phyloP scores from a whole-genome alignment of 1,140 invertebrate genomes.

The Megalopta genalis region DNA sequence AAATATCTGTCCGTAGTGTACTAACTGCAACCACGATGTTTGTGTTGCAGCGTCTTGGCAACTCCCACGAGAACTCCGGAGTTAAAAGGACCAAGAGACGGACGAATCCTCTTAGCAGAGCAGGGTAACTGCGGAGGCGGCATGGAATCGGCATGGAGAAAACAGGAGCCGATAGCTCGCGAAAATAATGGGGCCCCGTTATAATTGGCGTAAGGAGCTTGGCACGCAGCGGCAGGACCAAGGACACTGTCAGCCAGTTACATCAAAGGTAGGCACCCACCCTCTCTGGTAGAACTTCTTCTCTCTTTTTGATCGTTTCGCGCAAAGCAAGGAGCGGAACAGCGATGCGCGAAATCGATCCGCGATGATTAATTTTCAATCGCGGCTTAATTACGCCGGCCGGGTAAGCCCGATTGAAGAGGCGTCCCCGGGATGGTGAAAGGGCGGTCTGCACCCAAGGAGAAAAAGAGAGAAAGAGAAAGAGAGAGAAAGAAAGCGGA shows the following conservation, averaged over 20 bases:
- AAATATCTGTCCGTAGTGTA: no score
- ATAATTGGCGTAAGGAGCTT: slow-evolving; percentile 73
- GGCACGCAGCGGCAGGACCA: neutral
- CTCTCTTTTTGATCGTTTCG: slow-evolving; percentile 44
- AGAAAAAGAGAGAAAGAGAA: neutral
- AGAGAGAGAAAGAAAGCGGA: neutral
- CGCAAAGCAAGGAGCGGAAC: slow-evolving; percentile 25
- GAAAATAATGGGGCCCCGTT: slow-evolving; percentile 58
- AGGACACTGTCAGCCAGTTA: neutral
- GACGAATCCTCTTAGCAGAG: slow-evolving; percentile 38
- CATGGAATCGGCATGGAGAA: neutral
- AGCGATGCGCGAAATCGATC: slow-evolving; percentile 58
- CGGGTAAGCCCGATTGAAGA: slow-evolving; percentile 59
- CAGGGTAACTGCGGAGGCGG: neutral
- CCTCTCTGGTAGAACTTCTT: neutral
- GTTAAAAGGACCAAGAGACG: neutral
- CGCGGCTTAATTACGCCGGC: slow-evolving; percentile 73
- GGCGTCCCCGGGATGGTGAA: slow-evolving; percentile 51
- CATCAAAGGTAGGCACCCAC: slow-evolving; percentile 21
- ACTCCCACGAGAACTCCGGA: no score
- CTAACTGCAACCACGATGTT: no score
- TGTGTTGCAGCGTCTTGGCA: no score
- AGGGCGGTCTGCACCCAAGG: slow-evolving; percentile 38
- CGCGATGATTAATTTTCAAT: slow-evolving; percentile 78
- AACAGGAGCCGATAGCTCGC: slow-evolving; percentile 1